Evolutionary conservation across 2,113 vertebrate genomes (phyloP), one percentile per base, ranked within the genome.

Genomic region (Cyprinus carpio): DNA sequence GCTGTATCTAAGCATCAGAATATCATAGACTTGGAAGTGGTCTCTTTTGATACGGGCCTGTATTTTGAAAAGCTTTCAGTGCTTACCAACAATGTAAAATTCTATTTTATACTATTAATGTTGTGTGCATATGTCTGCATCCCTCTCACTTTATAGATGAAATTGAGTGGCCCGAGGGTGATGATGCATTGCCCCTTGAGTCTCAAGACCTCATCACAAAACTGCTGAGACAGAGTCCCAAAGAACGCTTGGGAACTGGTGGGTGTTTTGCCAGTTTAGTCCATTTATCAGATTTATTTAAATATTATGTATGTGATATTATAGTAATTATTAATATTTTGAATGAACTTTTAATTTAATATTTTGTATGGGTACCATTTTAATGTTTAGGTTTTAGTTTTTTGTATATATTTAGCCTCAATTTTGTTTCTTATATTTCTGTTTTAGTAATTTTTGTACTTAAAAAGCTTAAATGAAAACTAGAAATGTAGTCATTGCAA

Each of bases 191-290:
- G 43, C 97, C 97, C 0, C 75, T 91, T 0, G 97, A 99, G 0
- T 93, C 97, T 84, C 97, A 99, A 90, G 97, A 98, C 86, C 94
- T 99, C 67, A 99, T 99, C 94, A 97, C 90, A 0, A 93, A 95
- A 11, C 86, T 99, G 54, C 94, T 99, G 67, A 94, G 94, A 40
- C 97, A 98, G 86, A 96, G 95, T 88, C 96, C 98, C 0, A 91
- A 97, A 62, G 98, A 99, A n/a, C 96, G 98, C 1, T 87, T 99
- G 62, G 98, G 98, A 87, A 98, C 97, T 4, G 97, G 97, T 99
- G 62, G 18, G 93, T 89, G 62, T 40, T 37, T 5, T 6, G n/a
- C 7, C 60, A 0, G 13, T 65, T 40, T 54, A 49, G 10, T n/a
- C n/a, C 40, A 11, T 12, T 79, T 60, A 15, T 62, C 40, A 16